A percentile compares a stretch with the other conserved stretches of the same genome.
phyloP scores from a whole-genome alignment of 2,113 vertebrate species.

The Cephalopterus ornatus region DNA sequence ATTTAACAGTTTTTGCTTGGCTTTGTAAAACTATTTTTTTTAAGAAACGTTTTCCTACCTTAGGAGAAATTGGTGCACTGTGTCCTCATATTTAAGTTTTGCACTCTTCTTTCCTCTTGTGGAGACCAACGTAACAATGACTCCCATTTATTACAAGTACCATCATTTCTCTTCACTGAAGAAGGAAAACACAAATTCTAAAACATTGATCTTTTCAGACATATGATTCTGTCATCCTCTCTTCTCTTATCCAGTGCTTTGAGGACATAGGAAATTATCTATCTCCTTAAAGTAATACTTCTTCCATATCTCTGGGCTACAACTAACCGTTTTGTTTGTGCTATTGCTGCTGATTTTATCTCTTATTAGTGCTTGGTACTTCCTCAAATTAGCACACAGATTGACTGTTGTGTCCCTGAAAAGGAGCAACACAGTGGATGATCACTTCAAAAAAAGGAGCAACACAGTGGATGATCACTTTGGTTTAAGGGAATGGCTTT shows the following conservation, averaged over 20 bases:
- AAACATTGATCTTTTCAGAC: neutral
- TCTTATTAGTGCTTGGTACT: neutral
- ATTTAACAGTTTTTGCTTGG: neutral
- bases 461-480: neutral
- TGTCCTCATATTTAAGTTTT: neutral
- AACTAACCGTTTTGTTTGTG: neutral
- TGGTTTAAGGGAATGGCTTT: neutral
- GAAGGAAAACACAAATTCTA: neutral
- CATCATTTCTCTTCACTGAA: neutral
- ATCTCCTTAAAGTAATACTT: neutral
- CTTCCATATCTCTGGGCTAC: constrained; percentile 8
- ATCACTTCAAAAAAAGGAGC: neutral
- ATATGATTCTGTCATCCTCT: neutral
- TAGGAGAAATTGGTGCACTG: neutral
- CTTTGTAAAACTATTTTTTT: neutral
- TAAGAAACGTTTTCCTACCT: neutral
- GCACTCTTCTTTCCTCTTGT: neutral
- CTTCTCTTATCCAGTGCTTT: neutral
- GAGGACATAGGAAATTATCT: neutral
- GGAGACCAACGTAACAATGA: neutral
- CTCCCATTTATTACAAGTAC: neutral
- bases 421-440: neutral
- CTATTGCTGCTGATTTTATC: constrained; percentile 25
- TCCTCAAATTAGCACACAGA: neutral
- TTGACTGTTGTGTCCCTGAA: neutral